Conservation (phyloP, 2,797 vertebrate species). For the Glyptemys insculpta region DNA sequence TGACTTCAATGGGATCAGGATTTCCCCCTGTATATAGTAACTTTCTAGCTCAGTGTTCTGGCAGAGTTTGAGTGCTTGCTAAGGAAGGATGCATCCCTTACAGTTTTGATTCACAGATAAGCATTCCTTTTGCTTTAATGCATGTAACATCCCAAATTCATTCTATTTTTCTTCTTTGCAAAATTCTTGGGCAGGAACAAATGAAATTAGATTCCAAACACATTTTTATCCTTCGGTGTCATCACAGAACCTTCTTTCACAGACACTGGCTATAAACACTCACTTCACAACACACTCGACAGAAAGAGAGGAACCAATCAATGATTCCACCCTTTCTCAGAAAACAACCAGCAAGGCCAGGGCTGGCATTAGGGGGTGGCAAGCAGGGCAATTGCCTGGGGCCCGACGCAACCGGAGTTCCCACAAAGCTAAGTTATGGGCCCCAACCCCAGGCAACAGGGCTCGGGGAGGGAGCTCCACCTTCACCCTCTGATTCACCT, state of each 20-base stretch:
- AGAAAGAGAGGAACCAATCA: not conserved
- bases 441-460: not conserved
- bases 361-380: not conserved
- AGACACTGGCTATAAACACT: not conserved
- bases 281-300: not conserved
- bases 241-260: not conserved
- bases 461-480: not conserved
- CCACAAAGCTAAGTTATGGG: not conserved
- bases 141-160: not conserved
- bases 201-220: fast-evolving
- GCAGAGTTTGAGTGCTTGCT: not conserved
- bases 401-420: not conserved
- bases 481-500: not conserved
- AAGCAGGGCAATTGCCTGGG: not conserved
- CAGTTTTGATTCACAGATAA: not conserved
- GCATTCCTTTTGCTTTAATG: not conserved
- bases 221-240: not conserved
- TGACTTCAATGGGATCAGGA: not conserved
- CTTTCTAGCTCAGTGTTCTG: not conserved
- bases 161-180: not conserved
- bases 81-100: not conserved
- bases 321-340: fast-evolving
- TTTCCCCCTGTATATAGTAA: not conserved
- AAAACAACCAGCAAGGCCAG: not conserved
- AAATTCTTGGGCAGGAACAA: not conserved